Evolutionary conservation across 2,888 invertebrate genomes (phyloP), one percentile per base, ranked within the genome.

Genomic region (Yponomeuta cagnagella): DNA sequence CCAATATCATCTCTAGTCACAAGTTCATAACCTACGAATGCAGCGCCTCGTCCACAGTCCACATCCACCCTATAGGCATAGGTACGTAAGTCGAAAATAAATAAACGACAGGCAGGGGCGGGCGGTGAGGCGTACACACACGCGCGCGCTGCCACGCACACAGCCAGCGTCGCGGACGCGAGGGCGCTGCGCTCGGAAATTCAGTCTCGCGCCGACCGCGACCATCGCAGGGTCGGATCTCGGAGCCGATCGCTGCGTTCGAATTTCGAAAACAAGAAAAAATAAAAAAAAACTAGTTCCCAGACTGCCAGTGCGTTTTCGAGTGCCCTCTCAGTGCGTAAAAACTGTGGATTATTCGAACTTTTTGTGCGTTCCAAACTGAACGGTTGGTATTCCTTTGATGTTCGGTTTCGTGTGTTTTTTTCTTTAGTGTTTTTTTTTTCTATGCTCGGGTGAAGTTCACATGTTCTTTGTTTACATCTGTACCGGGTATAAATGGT

Each of bases 151-250:
- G 66, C 80, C 84, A 74, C 83, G 82, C 81, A 80, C 82, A 86
- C 88, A 58, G 15, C 80, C 78, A 78, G 74, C 79, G 73, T 71
- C 78, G 77, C 82, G 82, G 80, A 82, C 81, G 82, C 84, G 89
- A 86, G 88, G 90, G 90, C 90, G 90, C 90, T 83, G 89, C 89
- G 83, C 84, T 82, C 83, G 86, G 90, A 58, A 58, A 89, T 85
- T 87, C 91, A 93, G 93, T 93, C 93, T 91, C 92, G 93, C 92
- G 89, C 87, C 87, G 90, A 88, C 87, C 85, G 83, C 82, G 82
- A 79, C 74, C 73, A 71, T 15, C 15, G 15, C 12, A 15, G 75
- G 86, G 85, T 77, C 77, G 90, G 83, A 85, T 83, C 90, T 81
- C 78, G 82, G 82, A 82, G 76, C 75, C 78, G 77, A 58, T 83